These are phyloP conservation scores for Thryonomys swinderianus DNA, from an alignment of 2,113 vertebrate genomes.

Conservation along the genomic window DNA sequence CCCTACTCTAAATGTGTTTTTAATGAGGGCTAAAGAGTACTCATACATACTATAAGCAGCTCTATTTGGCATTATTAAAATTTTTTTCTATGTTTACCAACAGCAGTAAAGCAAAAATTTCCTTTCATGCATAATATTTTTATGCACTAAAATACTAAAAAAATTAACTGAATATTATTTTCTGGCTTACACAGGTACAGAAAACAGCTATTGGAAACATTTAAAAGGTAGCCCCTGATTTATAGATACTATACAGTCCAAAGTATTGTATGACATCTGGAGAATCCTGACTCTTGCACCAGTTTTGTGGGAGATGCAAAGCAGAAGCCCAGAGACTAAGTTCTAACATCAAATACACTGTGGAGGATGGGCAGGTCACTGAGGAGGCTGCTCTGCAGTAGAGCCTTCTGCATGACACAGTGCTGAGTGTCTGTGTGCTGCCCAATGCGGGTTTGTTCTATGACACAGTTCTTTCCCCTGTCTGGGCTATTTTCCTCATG, in stretches of 20 bases:
- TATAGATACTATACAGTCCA: background rate
- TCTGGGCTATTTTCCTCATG: background rate
- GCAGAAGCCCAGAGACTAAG: background rate
- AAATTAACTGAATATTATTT: constrained; percentile 14
- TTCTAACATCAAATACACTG: background rate
- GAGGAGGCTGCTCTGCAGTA: background rate
- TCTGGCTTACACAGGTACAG: background rate
- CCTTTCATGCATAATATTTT: constrained; percentile 40
- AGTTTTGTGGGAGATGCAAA: constrained; percentile 9
- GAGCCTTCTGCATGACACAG: background rate
- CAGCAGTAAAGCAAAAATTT: background rate
- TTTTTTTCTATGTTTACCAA: background rate
- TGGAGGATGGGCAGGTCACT: background rate
- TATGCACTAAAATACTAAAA: background rate
- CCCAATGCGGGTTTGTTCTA: background rate
- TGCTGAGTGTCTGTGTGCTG: background rate
- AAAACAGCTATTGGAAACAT: constrained; percentile 21
- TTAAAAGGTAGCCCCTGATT: background rate
- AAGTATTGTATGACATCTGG: background rate
- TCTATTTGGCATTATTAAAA: background rate
- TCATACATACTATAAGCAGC: background rate
- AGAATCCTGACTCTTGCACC: background rate
- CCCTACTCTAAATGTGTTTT: background rate
- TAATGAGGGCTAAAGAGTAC: background rate
- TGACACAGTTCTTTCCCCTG: background rate